Base-by-base conservation (phyloP, 2,888 invertebrate species). In the Drosophila pseudotalamancana region DNA sequence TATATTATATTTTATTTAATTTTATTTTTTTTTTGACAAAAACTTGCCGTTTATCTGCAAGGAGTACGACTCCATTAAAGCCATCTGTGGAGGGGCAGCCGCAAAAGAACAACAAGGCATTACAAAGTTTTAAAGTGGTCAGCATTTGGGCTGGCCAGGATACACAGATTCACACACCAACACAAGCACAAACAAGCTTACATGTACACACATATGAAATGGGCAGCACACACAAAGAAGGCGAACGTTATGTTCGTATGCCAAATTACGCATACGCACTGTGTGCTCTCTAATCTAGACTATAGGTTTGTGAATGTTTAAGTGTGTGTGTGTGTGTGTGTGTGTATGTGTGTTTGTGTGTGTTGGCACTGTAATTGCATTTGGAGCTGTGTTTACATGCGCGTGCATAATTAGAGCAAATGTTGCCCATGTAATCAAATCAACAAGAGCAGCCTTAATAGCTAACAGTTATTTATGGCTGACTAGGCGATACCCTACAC, bases 401-500 rank as follows among this genome's bases (percentile, higher is more conserved):
- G 85, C 87, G 87, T 81, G 81, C 84, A 84, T 84, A 81, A 81
- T 87, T 81, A 84, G 69, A 80, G 75, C 65, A 77, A 77, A 87
- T 84, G 84, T 72, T 84, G 84, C 72, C 62, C 87, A 51, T 87
- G 72, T 81, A 80, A 87, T 81, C 87, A 84, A 87, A 87, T 81
- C 77, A 77, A 64, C 62, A 27, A 35, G 35, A 57, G 63, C 48
- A 37, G 53, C 18, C 27, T 34, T 37, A 51, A 27, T 19, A 29
- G 31, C 27, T 21, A 6, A 34, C 4, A 34, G 18, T 4, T 2
- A n/a, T n/a, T n/a, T n/a, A n/a, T n/a, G n/a, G 9, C 11, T 16
- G 34, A 35, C 34, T 35, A 18, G 9, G 9, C 9, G 16, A 35
- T 35, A 11, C 34, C 5, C 34, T 27, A 8, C 11, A 11, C 8